These are phyloP conservation scores for Hyperoplus lanceolatus DNA, from an alignment of 2,797 vertebrate genomes.

Conservation along the genomic window DNA sequence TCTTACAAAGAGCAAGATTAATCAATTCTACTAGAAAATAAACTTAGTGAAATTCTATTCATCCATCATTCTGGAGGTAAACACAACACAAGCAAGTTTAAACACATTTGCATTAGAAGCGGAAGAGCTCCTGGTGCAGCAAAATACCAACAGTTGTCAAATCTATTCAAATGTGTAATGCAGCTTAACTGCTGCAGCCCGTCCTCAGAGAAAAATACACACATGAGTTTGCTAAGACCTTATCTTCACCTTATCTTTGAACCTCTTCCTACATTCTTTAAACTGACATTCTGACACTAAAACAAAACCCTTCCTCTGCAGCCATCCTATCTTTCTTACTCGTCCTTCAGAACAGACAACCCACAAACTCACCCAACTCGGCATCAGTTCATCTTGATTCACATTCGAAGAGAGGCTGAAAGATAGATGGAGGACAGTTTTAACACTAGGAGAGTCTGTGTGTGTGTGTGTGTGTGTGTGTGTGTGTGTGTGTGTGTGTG, in stretches of 20 bases:
- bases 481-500: constrained; percentile 25
- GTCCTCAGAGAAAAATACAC: neutral
- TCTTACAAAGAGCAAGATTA: neutral
- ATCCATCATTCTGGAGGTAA: neutral
- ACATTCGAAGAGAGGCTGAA: constrained; percentile 27
- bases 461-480: constrained; percentile 11
- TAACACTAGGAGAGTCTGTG: neutral
- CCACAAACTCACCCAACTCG: constrained; percentile 11
- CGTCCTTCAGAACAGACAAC: constrained; percentile 10
- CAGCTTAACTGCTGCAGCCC: neutral
- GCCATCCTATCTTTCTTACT: neutral
- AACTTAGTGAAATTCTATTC: too few relatives aligned
- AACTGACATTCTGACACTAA: neutral
- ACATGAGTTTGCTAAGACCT: neutral
- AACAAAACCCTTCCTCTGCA: constrained; percentile 4
- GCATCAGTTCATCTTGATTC: constrained; percentile 26
- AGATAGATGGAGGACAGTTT: constrained; percentile 33
- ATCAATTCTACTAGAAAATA: neutral
- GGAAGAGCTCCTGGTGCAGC: neutral
- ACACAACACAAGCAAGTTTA: neutral
- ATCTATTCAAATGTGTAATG: constrained; percentile 18
- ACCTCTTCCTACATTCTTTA: neutral
- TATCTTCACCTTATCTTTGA: neutral
- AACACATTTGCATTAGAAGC: neutral
- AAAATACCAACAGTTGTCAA: constrained; percentile 21